Evolutionary conservation across 2,888 invertebrate genomes (phyloP), one percentile per base, ranked within the genome.

Genomic region (Dolichomitus sp.): DNA sequence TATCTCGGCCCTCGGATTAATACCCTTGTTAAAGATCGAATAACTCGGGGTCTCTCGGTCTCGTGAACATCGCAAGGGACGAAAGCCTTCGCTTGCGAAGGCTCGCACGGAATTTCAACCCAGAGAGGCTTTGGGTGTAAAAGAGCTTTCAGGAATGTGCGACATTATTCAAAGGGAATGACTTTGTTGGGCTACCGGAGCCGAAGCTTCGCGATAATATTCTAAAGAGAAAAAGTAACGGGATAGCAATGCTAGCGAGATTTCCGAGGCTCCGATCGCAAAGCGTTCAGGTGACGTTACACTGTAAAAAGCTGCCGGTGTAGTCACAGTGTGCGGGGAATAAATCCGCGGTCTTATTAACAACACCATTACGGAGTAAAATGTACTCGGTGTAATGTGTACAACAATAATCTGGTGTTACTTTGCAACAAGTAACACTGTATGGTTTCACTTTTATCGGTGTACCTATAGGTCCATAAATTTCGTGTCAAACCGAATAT

Each of bases 21-120:
- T 83, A 83, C 75, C 72, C 83, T 80, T 83, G 83, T 83, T 76
- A 80, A 76, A 83, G 80, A 83, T 83, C 83, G 75, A 79, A 83
- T 83, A 72, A 80, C 79, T 79, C 83, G 72, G 11, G 72, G n/a
- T 70, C 79, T 72, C 83, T 54, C 74, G 79, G 75, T 72, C 68
- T 45, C 40, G 66, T 72, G 74, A 82, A 65, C 79, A 82, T 70
- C 45, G 74, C 61, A 57, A 42, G 69, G 69, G 70, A 11, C 52
- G 17, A 30, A 33, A 9, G 66, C 48, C 37, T 19, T 33, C 52
- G 27, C 27, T 2, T 12, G 33, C 40, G 61, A 17, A 4, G 48
- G 30, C 68, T 72, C 66, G 74, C 59, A 50, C 42, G 79, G 75
- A 80, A 79, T 79, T 75, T 14, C 79, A 23, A 4, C 42, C 50